Percentiles rank a stretch among this genome's conserved stretches.
Conservation (phyloP, 2,888 invertebrate species). For the Trachelus iudaicus region DNA sequence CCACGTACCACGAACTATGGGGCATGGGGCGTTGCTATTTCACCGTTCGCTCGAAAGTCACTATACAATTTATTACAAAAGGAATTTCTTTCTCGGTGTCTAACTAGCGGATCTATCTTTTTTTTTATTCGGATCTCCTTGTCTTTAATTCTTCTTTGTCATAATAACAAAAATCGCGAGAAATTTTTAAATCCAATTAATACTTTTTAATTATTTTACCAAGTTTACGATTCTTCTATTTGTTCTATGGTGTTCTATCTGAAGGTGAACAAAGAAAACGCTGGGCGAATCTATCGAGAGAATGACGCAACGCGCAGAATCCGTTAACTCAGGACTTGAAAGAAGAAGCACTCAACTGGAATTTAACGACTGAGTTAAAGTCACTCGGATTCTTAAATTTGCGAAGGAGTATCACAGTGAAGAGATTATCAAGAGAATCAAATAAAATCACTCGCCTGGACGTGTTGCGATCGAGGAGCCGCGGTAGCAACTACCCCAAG, state of each 20-base stretch:
- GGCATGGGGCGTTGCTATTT: background rate
- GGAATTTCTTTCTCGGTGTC: background rate
- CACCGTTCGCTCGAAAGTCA: background rate
- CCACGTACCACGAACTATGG: background rate
- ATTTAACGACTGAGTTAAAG: background rate
- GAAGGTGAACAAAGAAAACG: background rate
- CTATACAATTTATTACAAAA: background rate
- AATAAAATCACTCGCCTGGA: slow-evolving; percentile 45
- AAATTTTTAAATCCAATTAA: background rate
- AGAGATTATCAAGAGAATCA: background rate
- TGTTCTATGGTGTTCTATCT: background rate
- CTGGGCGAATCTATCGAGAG: background rate
- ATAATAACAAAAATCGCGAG: background rate
- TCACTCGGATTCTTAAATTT: background rate
- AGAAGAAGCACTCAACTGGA: background rate
- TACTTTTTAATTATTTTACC: background rate
- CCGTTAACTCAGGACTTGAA: background rate
- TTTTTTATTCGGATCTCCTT: background rate
- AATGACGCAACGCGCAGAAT: background rate
- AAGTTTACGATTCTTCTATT: background rate
- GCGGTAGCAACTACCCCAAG: slow-evolving; percentile 54
- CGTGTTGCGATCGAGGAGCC: slow-evolving; percentile 54
- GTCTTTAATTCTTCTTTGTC: background rate
- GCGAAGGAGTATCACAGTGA: background rate
- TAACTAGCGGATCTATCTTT: background rate